Conservation (phyloP, 2,888 invertebrate species). For the Dynastes maya region DNA sequence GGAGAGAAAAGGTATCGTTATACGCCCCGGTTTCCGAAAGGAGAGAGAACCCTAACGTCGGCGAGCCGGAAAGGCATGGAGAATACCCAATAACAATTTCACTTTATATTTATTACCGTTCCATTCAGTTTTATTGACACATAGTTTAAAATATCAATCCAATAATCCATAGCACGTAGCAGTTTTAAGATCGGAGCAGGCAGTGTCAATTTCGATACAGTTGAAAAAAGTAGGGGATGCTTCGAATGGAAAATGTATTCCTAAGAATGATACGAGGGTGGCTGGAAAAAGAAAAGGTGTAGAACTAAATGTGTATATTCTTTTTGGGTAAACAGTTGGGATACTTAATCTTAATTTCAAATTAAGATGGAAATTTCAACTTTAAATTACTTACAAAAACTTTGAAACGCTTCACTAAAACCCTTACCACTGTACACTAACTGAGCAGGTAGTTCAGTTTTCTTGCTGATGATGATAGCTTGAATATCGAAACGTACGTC, state of each 20-base stretch:
- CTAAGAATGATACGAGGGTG: too few relatives aligned
- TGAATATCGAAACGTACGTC: too few relatives aligned
- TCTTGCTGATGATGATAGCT: too few relatives aligned
- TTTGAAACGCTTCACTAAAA: too few relatives aligned
- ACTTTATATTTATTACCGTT: constrained; percentile 66
- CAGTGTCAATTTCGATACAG: constrained; percentile 45
- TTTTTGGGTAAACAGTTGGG: too few relatives aligned
- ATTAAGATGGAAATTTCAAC: too few relatives aligned
- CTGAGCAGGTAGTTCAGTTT: too few relatives aligned
- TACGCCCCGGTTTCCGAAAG: background rate
- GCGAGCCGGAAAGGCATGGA: constrained; percentile 5
- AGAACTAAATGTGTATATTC: too few relatives aligned
- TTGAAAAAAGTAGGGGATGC: background rate
- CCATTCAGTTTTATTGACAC: constrained; percentile 67
- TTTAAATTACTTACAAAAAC: too few relatives aligned
- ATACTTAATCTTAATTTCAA: too few relatives aligned
- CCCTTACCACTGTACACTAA: too few relatives aligned
- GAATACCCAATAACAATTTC: constrained; percentile 65
- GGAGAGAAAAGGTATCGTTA: constrained; percentile 2
- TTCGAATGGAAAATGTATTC: background rate
- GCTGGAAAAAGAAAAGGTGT: too few relatives aligned
- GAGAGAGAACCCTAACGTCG: background rate
- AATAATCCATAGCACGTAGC: constrained; percentile 65
- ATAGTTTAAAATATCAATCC: constrained; percentile 66
- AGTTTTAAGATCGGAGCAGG: constrained; percentile 60